These are phyloP conservation scores for Hylomyscus alleni DNA, from an alignment of 2,797 vertebrate species.

Conservation along the genomic window DNA sequence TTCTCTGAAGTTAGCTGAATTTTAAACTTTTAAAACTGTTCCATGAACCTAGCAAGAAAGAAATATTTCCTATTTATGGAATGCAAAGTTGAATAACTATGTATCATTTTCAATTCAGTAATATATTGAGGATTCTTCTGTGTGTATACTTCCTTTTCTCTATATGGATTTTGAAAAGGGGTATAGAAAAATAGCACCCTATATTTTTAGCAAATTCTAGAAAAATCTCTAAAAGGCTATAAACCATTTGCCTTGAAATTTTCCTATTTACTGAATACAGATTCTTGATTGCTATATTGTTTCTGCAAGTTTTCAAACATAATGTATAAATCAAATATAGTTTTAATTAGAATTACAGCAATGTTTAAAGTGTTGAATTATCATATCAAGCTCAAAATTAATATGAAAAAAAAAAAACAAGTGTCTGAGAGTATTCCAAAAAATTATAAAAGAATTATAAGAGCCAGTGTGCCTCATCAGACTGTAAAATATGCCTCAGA, in stretches of 20 bases:
- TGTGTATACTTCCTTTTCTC: constrained; percentile 35
- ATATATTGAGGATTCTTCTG: neutral
- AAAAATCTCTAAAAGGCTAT: neutral
- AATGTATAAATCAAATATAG: constrained; percentile 35
- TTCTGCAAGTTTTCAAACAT: constrained; percentile 42
- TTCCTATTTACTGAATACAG: neutral
- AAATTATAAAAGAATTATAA: neutral
- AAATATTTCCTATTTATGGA: constrained; percentile 50
- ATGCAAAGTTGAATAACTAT: neutral
- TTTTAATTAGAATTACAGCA: constrained; percentile 15
- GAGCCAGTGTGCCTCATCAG: neutral
- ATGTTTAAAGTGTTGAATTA: constrained; percentile 49
- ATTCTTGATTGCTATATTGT: constrained; percentile 25
- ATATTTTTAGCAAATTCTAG: constrained; percentile 11
- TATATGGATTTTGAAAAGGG: constrained; percentile 13
- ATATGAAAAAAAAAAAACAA: constrained; percentile 6
- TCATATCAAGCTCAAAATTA: constrained; percentile 46
- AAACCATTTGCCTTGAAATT: constrained; percentile 16
- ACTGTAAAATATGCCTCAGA: constrained; percentile 43
- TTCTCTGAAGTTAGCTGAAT: constrained; percentile 11
- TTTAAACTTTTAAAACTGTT: constrained; percentile 51
- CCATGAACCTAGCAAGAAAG: constrained; percentile 25
- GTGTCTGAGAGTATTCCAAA: neutral
- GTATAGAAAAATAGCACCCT: neutral
- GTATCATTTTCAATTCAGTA: constrained; percentile 11